Evolutionary conservation across 2,888 invertebrate genomes (phyloP).

Genomic region (Drosophila emarginata): DNA sequence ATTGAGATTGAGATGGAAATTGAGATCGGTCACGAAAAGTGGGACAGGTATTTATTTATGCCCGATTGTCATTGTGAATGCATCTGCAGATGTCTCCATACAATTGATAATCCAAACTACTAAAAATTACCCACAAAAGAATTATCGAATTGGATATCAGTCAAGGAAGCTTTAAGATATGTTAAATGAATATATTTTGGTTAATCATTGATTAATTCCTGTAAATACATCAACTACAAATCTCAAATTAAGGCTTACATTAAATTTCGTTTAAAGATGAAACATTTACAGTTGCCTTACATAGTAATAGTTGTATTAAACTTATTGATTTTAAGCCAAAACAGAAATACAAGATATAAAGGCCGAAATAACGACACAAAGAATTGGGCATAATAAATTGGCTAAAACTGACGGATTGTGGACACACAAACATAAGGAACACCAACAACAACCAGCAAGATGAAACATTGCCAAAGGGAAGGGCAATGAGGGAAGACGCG

Average conservation of each 20-base stretch:
- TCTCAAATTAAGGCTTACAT: too few relatives aligned
- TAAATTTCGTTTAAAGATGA: too few relatives aligned
- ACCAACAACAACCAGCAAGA: not conserved
- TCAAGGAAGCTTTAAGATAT: too few relatives aligned
- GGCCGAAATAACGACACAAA: slow-evolving; percentile 27
- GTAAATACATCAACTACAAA: too few relatives aligned
- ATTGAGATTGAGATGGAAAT: slow-evolving; percentile 54
- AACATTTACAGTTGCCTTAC: too few relatives aligned
- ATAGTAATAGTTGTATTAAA: not conserved
- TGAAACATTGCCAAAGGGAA: slow-evolving; percentile 14
- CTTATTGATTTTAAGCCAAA: slow-evolving; percentile 7
- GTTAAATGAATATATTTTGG: too few relatives aligned
- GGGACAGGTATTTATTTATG: not conserved
- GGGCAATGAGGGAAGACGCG: slow-evolving; percentile 8
- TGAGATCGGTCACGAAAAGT: slow-evolving; percentile 31
- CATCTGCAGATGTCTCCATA: not conserved
- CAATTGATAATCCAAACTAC: too few relatives aligned
- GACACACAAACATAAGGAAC: slow-evolving; percentile 21
- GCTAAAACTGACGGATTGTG: slow-evolving; percentile 68
- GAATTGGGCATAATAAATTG: slow-evolving; percentile 72
- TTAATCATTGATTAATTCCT: too few relatives aligned
- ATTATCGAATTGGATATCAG: not conserved
- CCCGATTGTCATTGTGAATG: not conserved
- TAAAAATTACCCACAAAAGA: not conserved
- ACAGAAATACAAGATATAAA: slow-evolving; percentile 34